Evolutionary conservation across 2,888 invertebrate genomes (phyloP).

Genomic region (Parnassius smintheus): DNA sequence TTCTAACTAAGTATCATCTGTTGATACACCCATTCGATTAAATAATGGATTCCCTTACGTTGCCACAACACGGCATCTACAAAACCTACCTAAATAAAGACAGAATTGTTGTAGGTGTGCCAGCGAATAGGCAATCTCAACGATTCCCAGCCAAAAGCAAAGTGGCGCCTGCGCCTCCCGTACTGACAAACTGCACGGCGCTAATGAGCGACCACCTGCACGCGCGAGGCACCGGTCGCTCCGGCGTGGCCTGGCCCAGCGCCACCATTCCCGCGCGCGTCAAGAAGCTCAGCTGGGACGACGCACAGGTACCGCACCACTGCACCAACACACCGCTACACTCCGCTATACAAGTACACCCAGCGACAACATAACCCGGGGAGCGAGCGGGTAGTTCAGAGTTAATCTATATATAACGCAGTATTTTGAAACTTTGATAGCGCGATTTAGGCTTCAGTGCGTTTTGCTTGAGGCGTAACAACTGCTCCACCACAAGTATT

Average conservation of each 20-base stretch:
- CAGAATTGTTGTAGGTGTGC: slow-evolving; percentile 1
- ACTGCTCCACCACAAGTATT: too few species aligned
- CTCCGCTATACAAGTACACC: too few species aligned
- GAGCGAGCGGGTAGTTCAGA: slow-evolving; percentile 29
- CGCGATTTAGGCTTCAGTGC: too few species aligned
- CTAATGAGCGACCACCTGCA: slow-evolving; percentile 69
- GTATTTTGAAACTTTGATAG: too few species aligned
- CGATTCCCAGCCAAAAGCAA: slow-evolving; percentile 49
- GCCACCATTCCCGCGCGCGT: slow-evolving; percentile 86
- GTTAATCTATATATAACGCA: too few species aligned
- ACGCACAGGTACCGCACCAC: slow-evolving; percentile 54
- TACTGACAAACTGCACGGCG: slow-evolving; percentile 49
- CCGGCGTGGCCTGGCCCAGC: slow-evolving; percentile 83
- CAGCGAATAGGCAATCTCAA: slow-evolving; percentile 38
- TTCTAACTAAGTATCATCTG: too few species aligned
- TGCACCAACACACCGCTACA: neutral
- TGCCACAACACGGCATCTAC: too few species aligned
- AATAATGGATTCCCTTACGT: too few species aligned
- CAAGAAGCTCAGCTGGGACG: slow-evolving; percentile 90
- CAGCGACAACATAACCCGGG: slow-evolving; percentile 37
- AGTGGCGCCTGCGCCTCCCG: slow-evolving; percentile 62
- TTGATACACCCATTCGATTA: too few species aligned
- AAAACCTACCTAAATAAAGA: too few species aligned
- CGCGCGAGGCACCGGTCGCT: slow-evolving; percentile 53
- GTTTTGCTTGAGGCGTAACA: too few species aligned